Conservation (phyloP, 2,888 invertebrate species). For the Tachina lurida region DNA sequence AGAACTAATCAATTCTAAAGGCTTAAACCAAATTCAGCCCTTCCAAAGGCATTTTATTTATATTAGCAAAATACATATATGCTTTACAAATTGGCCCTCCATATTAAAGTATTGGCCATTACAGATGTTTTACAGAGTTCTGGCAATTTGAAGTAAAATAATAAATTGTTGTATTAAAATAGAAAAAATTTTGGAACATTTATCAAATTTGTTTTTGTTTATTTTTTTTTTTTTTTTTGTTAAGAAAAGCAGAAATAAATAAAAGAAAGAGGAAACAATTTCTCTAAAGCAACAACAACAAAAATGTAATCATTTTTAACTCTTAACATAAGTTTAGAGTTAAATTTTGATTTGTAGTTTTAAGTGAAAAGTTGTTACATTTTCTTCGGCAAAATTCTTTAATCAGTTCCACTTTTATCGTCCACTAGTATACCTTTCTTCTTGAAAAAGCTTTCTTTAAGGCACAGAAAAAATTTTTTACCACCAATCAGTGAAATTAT, state of each 20-base stretch:
- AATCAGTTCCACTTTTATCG: not conserved
- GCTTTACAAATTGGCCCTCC: not conserved
- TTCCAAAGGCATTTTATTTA: no score
- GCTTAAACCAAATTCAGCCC: no score
- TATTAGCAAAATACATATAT: no score
- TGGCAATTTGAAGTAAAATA: conserved; percentile 12
- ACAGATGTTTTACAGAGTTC: not conserved
- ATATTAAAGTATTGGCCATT: not conserved
- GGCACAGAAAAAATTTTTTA: no score
- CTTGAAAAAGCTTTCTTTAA: no score
- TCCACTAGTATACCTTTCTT: no score
- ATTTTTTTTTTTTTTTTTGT: no score
- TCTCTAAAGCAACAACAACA: conserved; percentile 73
- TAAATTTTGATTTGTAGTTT: not conserved
- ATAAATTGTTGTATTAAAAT: conserved; percentile 33
- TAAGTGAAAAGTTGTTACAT: not conserved
- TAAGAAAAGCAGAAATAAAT: not conserved
- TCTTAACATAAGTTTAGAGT: conserved; percentile 17
- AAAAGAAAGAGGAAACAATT: not conserved
- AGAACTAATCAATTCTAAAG: no score
- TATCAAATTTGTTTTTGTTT: not conserved
- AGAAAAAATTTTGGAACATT: conserved; percentile 27
- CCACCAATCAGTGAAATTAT: no score
- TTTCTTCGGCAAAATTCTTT: not conserved
- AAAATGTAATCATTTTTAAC: conserved; percentile 73